Base-by-base conservation (phyloP, 1,140 invertebrate species). In the Portunus trituberculatus region DNA sequence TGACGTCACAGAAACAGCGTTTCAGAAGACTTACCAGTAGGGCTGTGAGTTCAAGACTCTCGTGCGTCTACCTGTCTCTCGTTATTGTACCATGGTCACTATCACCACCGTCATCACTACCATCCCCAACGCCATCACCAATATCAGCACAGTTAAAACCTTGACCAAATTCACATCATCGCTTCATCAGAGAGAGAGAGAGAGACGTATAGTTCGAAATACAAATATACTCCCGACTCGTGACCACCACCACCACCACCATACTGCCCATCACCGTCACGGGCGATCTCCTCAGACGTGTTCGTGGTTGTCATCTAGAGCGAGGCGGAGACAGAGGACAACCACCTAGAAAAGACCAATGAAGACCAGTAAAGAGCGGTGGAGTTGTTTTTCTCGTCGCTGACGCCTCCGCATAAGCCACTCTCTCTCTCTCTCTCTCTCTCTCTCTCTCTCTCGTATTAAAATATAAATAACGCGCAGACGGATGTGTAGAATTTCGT, bases 361-460 rank as follows among this genome's bases (percentile, higher is more conserved):
- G 52, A 2, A 4, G 52, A 59, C 52, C 52, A 10, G 52, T 59
- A 76, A 76, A 76, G 12, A n/a, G 20, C 67, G 10, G 67, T n/a
- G 67, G 20, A 10, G 59, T 12, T 20, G 10, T n/a, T 8, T 76
- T 25, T n/a, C 25, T 76, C 20, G n/a, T n/a, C n/a, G n/a, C n/a
- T n/a, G n/a, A n/a, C n/a, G n/a, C n/a, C n/a, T n/a, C n/a, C n/a
- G n/a, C n/a, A n/a, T n/a, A n/a, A n/a, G n/a, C 3, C 25, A 2
- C 67, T 59, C 52, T 59, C 52, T 59, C 52, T 59, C 67, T 76
- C 67, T 76, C 67, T 76, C 67, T 76, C 67, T 76, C 67, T 76
- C 67, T 76, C 67, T 76, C 67, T 76, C 67, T 76, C 67, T 76
- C 67, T 25, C 67, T 76, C 67, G 39, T 25, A 32, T 32, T 0